Base-by-base conservation (phyloP, 2,113 vertebrate genomes). In the Tricholaema leucomelas region DNA sequence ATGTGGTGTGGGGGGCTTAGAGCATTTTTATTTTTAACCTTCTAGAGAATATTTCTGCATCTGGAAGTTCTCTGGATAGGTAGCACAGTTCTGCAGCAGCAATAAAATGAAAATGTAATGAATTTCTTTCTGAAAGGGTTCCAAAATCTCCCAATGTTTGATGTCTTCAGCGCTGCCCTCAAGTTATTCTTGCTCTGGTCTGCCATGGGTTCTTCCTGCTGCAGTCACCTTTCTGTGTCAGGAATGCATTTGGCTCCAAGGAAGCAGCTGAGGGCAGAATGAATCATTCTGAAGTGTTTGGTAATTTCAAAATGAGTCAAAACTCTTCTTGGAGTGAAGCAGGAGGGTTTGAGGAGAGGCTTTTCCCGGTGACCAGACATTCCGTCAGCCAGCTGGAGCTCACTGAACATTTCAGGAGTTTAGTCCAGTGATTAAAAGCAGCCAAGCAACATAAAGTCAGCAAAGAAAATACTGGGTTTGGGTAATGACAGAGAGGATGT, bases 1-100 rank as follows among this genome's bases (percentile, higher is more conserved):
- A 92, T 86, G 54, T 92, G 90, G 61, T 86, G 73, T 54, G 58
- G 80, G 90, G 94, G 87, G 55, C 59, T 82, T 72, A 81, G 54
- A 94, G 20, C 54, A n/a, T 77, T 90, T 90, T 91, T 91, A 93
- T 95, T 95, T 95, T 92, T 94, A 95, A 91, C 85, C 78, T 92
- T 86, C 88, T 93, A 79, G 70, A 94, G 86, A 79, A 44, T 92
- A 79, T 88, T 83, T 66, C 50, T 91, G 77, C 67, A 90, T 94
- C 74, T 95, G 93, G 82, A 86, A 91, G 86, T 81, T 92, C 63
- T 81, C 66, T 72, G 54, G 50, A 73, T 86, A 91, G 92, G 88
- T 92, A 90, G 33, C 77, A 56, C 59, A 56, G 72, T 87, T 92
- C 77, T 85, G 48, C 63, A 65, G 90, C 70, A 74, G 81, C 58